These are phyloP conservation scores for Channa argus DNA, from an alignment of 2,113 vertebrate genomes.

Conservation along the genomic window DNA sequence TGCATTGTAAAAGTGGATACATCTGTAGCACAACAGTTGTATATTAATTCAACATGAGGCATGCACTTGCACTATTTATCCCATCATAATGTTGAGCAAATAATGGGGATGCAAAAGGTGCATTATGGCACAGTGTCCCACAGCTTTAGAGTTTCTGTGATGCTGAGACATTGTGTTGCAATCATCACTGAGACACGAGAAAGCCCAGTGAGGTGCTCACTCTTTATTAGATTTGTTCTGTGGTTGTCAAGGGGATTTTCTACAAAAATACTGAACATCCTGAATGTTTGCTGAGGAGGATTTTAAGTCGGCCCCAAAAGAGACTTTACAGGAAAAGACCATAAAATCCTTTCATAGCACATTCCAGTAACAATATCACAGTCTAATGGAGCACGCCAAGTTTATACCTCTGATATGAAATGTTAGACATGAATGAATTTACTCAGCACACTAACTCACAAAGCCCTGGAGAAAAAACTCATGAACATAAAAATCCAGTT, in stretches of 20 bases:
- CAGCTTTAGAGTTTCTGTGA: conserved; percentile 17
- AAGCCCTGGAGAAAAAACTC: conserved; percentile 2
- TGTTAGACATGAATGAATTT: conserved; percentile 26
- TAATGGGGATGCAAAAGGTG: neutral
- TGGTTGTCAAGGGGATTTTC: conserved; percentile 56
- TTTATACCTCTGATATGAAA: conserved; percentile 59
- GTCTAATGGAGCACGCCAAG: conserved; percentile 53
- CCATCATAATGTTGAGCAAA: conserved; percentile 8
- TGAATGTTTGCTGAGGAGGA: conserved; percentile 43
- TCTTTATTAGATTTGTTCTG: conserved; percentile 76
- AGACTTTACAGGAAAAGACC: conserved; percentile 61
- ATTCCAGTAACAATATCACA: conserved; percentile 72
- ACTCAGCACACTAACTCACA: conserved; percentile 8
- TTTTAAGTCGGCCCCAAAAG: conserved; percentile 62
- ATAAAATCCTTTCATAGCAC: conserved; percentile 64
- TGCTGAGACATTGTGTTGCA: conserved; percentile 9
- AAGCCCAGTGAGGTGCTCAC: conserved; percentile 67
- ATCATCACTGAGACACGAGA: conserved; percentile 54
- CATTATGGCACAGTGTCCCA: neutral
- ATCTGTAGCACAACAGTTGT: conserved; percentile 10
- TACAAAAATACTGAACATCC: conserved; percentile 49
- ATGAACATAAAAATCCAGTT: conserved; percentile 32
- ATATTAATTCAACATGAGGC: conserved; percentile 1
- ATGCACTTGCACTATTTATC: neutral
- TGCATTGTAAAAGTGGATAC: neutral